Conservation (phyloP, 2,797 vertebrate species). For the Myripristis murdjan region DNA sequence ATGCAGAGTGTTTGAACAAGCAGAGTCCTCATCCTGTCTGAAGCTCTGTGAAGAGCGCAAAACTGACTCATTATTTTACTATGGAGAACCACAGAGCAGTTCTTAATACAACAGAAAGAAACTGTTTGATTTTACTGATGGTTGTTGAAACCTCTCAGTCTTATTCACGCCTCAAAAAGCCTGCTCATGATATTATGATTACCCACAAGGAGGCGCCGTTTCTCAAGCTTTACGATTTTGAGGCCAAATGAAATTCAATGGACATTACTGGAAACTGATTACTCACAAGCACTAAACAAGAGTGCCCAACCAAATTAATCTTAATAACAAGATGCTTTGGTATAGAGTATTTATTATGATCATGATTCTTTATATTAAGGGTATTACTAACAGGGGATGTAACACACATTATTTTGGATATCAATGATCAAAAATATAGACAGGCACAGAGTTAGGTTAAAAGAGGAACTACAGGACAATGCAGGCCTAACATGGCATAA, state of each 20-base stretch:
- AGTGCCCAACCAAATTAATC: not conserved
- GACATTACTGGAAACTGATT: not conserved
- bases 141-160: not conserved
- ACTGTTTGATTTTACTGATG: too few species aligned
- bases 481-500: too few species aligned
- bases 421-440: too few species aligned
- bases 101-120: not conserved
- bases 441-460: too few species aligned
- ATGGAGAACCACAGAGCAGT: not conserved
- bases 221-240: not conserved
- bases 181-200: too few species aligned
- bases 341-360: too few species aligned
- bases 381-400: not conserved
- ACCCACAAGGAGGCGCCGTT: constrained; percentile 57
- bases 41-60: constrained; percentile 21
- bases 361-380: too few species aligned
- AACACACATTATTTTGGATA: not conserved
- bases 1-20: constrained; percentile 73
- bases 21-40: constrained; percentile 80
- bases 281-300: not conserved
- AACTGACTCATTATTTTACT: not conserved
- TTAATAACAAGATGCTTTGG: not conserved
- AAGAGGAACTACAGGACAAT: too few species aligned
- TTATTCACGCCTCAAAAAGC: too few species aligned
- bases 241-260: not conserved